These are phyloP conservation scores for Euura saliciscinereae DNA, from an alignment of 1,140 invertebrate genomes.

Conservation along the genomic window DNA sequence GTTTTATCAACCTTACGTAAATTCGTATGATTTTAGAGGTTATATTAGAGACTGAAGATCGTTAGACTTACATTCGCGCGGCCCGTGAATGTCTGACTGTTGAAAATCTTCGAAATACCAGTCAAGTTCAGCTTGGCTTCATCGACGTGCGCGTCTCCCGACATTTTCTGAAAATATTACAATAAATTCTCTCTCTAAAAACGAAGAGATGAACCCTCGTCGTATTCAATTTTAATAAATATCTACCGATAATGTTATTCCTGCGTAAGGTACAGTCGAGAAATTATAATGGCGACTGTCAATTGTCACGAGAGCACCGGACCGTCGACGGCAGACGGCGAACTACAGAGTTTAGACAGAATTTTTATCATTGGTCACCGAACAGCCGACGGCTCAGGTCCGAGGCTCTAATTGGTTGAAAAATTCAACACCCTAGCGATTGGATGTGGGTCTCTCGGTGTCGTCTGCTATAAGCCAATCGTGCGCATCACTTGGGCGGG, in stretches of 20 bases:
- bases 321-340: not conserved
- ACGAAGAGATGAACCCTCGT: no score
- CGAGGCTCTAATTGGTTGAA: no score
- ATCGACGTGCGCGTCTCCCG: constrained; percentile 29
- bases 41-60: constrained; percentile 8
- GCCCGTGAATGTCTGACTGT: constrained; percentile 44
- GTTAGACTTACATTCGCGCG: constrained; percentile 52
- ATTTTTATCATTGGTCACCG: no score
- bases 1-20: constrained; percentile 17
- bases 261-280: not conserved
- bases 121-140: constrained; percentile 35
- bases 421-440: no score
- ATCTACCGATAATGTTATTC: not conserved
- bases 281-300: not conserved
- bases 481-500: no score
- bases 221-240: not conserved
- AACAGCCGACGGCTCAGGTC: no score
- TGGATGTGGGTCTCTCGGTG: no score
- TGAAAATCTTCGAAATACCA: constrained; percentile 48
- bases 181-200: not conserved
- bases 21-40: constrained; percentile 18
- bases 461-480: no score
- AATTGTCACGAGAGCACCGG: not conserved
- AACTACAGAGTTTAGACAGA: not conserved
- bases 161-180: constrained; percentile 21